Evolutionary conservation across 2,888 invertebrate species (phyloP), one percentile per base, ranked within the genome.

Genomic region (Sclerodermus sp.): DNA sequence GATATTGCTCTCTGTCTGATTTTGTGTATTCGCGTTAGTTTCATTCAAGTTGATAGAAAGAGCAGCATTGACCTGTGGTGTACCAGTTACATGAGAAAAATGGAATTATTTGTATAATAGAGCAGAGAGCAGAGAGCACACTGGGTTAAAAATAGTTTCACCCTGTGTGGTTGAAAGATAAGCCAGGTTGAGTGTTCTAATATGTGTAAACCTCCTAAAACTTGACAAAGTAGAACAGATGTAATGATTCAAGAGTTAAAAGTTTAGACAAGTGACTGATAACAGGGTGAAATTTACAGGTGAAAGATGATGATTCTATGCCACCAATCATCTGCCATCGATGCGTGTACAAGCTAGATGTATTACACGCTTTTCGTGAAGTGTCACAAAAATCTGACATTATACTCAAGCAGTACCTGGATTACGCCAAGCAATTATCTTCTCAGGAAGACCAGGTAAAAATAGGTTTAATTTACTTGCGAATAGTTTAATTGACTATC

Each of bases 271-370:
- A 8, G 12, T 31, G 15, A n/a, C 16, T 13, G 10, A 47, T n/a
- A 29, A 46, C 34, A 45, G 34, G 12, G 13, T 32, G 12, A 17
- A 37, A 47, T 45, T 58, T 57, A 40, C 59, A 90, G 90, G 87
- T 90, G 58, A 85, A 88, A 67, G 86, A 88, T 74, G 84, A 83
- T 69, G 91, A 91, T 79, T 83, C 85, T 68, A 82, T 91, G 74
- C 91, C 91, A 64, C 86, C 87, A 67, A 85, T 89, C 67, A 86
- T 91, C 63, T 91, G 91, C 80, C 84, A 85, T 56, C 85, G 85
- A 64, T 91, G 91, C 81, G 85, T 85, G 65, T 84, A 84, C 70
- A 90, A 90, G 76, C 82, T 91, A 68, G 87, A 89, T 76, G 85
- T 87, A 55, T 84, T 90, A 67, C 86, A 87, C 78, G 87, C 87